phyloP scores from a whole-genome alignment of 2,797 vertebrate species.

The Dryobates pubescens region DNA sequence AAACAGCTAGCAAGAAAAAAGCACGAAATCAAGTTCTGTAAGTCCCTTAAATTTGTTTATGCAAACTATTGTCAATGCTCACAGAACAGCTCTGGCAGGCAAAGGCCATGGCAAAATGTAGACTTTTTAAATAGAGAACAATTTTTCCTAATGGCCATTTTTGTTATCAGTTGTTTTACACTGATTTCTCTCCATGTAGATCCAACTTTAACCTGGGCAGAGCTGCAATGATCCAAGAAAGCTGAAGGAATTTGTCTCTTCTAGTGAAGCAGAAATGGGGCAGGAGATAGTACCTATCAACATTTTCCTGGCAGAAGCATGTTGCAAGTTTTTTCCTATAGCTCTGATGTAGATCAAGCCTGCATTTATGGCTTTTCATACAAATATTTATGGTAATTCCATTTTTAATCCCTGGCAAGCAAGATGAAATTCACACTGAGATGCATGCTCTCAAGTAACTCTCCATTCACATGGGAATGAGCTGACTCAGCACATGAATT shows the following conservation, averaged over 20 bases:
- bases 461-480: neutral
- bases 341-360: conserved; percentile 14
- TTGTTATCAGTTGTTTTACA: conserved; percentile 27
- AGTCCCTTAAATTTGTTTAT: conserved; percentile 22
- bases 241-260: conserved; percentile 31
- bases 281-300: neutral
- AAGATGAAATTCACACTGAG: conserved; percentile 46
- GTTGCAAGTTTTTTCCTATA: neutral
- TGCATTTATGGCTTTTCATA: conserved; percentile 22
- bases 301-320: conserved; percentile 31
- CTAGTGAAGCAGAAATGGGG: neutral
- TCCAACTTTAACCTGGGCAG: conserved; percentile 13
- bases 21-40: neutral
- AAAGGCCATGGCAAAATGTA: conserved; percentile 9
- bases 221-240: neutral
- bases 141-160: conserved; percentile 35
- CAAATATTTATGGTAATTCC: conserved; percentile 58
- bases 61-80: conserved; percentile 30
- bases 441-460: neutral
- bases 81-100: conserved; percentile 33
- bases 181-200: conserved; percentile 17
- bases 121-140: neutral
- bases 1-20: conserved; percentile 13
- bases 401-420: conserved; percentile 44
- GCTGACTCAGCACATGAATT: conserved; percentile 30